Evolutionary conservation across 2,113 vertebrate genomes (phyloP).

Genomic region (Stomatorhinus ivindoensis): DNA sequence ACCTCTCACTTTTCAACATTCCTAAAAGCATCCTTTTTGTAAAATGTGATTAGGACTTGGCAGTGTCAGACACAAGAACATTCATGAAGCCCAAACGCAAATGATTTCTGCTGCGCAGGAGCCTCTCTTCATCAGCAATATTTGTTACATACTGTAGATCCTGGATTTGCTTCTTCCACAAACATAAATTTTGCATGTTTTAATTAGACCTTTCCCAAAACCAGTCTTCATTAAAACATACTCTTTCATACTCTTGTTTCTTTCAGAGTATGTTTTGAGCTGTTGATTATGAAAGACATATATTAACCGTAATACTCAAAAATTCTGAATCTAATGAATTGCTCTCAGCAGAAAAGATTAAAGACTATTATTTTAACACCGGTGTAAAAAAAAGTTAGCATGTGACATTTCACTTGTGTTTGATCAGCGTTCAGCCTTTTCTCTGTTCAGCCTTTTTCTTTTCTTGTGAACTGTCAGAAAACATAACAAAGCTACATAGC

Average conservation of each 20-base stretch:
- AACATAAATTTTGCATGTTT: constrained; percentile 71
- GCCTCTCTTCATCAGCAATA: constrained; percentile 74
- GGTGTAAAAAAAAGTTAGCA: not conserved
- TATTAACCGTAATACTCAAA: not conserved
- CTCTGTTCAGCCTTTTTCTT: constrained; percentile 2
- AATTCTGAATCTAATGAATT: not conserved
- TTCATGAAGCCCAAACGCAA: constrained; percentile 76
- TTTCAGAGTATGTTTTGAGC: not conserved
- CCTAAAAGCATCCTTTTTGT: constrained; percentile 76
- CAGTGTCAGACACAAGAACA: constrained; percentile 90
- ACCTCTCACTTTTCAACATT: constrained; percentile 97
- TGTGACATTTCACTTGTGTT: constrained; percentile 19
- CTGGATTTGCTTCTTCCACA: constrained; percentile 70
- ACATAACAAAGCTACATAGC: constrained; percentile 12
- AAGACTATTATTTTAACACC: not conserved
- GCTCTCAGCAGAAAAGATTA: not conserved
- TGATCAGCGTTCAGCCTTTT: constrained; percentile 23
- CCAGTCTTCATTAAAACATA: constrained; percentile 27
- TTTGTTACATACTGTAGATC: constrained; percentile 61
- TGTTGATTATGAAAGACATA: not conserved
- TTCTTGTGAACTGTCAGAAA: constrained; percentile 16
- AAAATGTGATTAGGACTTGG: constrained; percentile 96
- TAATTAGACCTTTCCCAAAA: constrained; percentile 43
- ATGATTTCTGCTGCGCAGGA: constrained; percentile 73
- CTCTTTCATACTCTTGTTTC: not conserved